phyloP scores from a whole-genome alignment of 2,113 vertebrate genomes.

The Amazona vittata region DNA sequence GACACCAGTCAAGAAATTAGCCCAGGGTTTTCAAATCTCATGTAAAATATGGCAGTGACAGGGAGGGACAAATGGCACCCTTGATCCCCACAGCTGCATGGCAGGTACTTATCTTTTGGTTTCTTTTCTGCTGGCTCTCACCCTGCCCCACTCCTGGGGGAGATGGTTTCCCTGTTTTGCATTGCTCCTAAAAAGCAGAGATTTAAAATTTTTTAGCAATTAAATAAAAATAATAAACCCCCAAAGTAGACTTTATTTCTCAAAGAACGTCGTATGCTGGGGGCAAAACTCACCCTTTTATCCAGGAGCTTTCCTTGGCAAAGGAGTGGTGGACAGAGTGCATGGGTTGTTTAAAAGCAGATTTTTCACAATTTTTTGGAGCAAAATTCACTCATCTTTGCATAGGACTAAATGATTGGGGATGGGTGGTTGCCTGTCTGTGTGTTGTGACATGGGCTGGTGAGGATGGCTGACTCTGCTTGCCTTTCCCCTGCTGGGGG shows the following conservation, averaged over 20 bases:
- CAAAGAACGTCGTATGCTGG: too few species aligned
- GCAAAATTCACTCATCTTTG: background rate
- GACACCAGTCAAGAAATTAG: background rate
- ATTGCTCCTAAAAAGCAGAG: background rate
- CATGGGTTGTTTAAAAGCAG: background rate
- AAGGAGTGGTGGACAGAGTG: accelerated
- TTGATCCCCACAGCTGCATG: background rate
- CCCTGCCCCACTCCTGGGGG: background rate
- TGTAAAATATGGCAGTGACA: background rate
- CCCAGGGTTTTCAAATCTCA: background rate
- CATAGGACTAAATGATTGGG: background rate
- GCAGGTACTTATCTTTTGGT: background rate
- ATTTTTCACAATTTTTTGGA: background rate
- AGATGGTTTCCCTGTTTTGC: background rate
- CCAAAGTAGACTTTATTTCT: too few species aligned
- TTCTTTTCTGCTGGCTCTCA: background rate
- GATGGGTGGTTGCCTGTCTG: background rate
- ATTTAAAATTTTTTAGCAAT: background rate
- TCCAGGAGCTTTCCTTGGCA: background rate
- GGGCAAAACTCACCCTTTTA: background rate
- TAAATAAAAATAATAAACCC: background rate
- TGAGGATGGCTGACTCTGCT: background rate
- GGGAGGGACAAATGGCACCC: background rate
- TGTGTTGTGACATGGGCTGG: too few species aligned
- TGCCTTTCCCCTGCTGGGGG: background rate